A percentile compares a stretch with the other conserved stretches of the same genome.
These are phyloP conservation scores for Petrolisthes cinctipes DNA, from an alignment of 2,888 invertebrate genomes.

Conservation along the genomic window DNA sequence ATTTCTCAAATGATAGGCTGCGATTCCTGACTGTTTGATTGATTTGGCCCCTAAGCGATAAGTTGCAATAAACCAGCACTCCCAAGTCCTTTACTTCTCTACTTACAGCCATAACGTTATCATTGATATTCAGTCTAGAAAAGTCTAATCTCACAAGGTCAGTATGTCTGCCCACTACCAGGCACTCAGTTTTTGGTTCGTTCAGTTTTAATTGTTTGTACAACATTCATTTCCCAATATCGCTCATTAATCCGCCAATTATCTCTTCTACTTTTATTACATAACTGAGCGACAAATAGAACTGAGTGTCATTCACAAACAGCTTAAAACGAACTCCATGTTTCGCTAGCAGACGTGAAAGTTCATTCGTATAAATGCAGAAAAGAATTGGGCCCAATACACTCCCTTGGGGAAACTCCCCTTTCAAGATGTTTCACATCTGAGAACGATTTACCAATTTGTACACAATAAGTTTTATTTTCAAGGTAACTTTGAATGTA, in stretches of 20 bases:
- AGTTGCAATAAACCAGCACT: too few relatives aligned
- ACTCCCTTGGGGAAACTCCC: not conserved
- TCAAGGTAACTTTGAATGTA: conserved; percentile 7
- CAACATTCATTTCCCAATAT: not conserved
- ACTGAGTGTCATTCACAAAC: not conserved
- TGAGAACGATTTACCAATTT: not conserved
- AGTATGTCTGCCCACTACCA: not conserved
- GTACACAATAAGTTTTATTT: too few relatives aligned
- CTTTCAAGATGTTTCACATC: conserved; percentile 4
- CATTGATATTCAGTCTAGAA: too few relatives aligned
- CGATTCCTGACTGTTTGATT: not conserved
- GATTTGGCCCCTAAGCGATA: too few relatives aligned
- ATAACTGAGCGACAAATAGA: conserved; percentile 3
- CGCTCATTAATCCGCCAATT: not conserved
- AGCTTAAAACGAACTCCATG: not conserved
- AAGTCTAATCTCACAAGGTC: not conserved
- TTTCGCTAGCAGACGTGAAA: not conserved
- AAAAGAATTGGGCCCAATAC: conserved; percentile 7
- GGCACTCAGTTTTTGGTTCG: conserved; percentile 3
- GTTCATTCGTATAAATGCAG: not conserved
- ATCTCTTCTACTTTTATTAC: not conserved
- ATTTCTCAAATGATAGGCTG: not conserved
- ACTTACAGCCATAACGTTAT: too few relatives aligned
- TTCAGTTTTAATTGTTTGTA: not conserved
- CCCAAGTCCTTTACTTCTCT: too few relatives aligned